Conservation (phyloP, 92 coral and sea anemone species). For the Phenganax stokvisi region DNA sequence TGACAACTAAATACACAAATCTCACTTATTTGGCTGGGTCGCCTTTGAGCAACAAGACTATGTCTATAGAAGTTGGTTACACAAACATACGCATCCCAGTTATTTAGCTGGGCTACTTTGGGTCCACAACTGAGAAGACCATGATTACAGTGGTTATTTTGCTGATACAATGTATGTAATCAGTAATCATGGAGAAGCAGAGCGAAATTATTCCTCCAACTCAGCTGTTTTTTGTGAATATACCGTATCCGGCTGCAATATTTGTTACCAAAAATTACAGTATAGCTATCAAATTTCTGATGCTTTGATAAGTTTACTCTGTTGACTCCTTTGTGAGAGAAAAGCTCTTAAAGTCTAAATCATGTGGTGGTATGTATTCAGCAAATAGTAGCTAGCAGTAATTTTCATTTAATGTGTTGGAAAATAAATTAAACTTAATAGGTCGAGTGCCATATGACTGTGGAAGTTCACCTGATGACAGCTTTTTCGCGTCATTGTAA, state of each 20-base stretch:
- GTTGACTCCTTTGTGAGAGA: slow-evolving; percentile 35
- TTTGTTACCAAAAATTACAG: slow-evolving; percentile 39
- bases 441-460: slow-evolving; percentile 49
- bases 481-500: slow-evolving; percentile 48
- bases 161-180: slow-evolving; percentile 14
- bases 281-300: slow-evolving; percentile 27
- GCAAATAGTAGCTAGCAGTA: slow-evolving; percentile 30
- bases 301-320: slow-evolving; percentile 35
- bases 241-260: neutral
- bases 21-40: slow-evolving; percentile 32
- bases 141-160: slow-evolving; percentile 22
- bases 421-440: slow-evolving; percentile 36
- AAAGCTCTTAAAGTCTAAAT: slow-evolving; percentile 26
- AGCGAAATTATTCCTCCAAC: slow-evolving; percentile 37
- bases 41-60: slow-evolving; percentile 34
- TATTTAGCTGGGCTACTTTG: slow-evolving; percentile 29
- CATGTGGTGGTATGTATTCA: slow-evolving; percentile 39
- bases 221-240: slow-evolving; percentile 40
- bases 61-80: slow-evolving; percentile 21
- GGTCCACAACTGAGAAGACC: slow-evolving; percentile 14
- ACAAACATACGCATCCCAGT: slow-evolving; percentile 37
- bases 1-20: slow-evolving; percentile 20
- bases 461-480: slow-evolving; percentile 56
- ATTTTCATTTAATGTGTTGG: slow-evolving; percentile 36
- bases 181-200: slow-evolving; percentile 40